phyloP scores from a whole-genome alignment of 2,888 invertebrate genomes.

The Tortricodes alternella region DNA sequence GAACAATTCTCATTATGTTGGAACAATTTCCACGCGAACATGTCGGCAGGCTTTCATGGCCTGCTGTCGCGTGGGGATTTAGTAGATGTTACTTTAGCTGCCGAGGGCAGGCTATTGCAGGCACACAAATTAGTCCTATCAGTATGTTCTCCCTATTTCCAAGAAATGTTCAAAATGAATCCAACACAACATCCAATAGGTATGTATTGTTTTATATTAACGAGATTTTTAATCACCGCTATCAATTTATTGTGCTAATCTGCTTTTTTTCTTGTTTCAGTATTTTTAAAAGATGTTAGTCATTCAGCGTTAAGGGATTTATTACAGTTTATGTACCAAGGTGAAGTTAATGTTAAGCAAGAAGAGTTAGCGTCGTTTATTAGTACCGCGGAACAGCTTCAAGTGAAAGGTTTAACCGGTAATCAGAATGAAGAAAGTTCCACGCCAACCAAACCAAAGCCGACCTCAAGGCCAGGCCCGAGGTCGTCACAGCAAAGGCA shows the following conservation, averaged over 20 bases:
- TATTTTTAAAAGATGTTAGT: constrained; percentile 88
- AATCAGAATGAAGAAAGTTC: constrained; percentile 84
- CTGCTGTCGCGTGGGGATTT: constrained; percentile 87
- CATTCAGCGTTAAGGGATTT: constrained; percentile 87
- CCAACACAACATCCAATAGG: constrained; percentile 87
- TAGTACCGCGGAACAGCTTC: constrained; percentile 87
- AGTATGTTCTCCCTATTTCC: constrained; percentile 88
- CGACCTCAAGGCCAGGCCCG: constrained; percentile 84
- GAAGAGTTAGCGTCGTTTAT: constrained; percentile 88
- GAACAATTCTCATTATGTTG: constrained; percentile 89
- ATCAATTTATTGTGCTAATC: constrained; percentile 24
- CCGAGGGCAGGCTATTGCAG: constrained; percentile 87
- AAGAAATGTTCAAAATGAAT: constrained; percentile 88
- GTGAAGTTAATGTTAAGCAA: constrained; percentile 88
- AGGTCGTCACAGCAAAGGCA: constrained; percentile 85
- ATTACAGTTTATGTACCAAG: constrained; percentile 88
- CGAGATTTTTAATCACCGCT: constrained; percentile 10
- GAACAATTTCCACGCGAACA: constrained; percentile 89
- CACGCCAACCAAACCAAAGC: constrained; percentile 83
- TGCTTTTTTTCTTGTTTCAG: constrained; percentile 70
- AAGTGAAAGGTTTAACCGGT: constrained; percentile 87
- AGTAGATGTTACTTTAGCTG: constrained; percentile 87
- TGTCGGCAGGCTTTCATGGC: constrained; percentile 88
- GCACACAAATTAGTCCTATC: constrained; percentile 88
- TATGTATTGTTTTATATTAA: constrained; percentile 49